phyloP scores from a whole-genome alignment of 2,113 vertebrate genomes.

The Protobothrops mucrosquamatus region DNA sequence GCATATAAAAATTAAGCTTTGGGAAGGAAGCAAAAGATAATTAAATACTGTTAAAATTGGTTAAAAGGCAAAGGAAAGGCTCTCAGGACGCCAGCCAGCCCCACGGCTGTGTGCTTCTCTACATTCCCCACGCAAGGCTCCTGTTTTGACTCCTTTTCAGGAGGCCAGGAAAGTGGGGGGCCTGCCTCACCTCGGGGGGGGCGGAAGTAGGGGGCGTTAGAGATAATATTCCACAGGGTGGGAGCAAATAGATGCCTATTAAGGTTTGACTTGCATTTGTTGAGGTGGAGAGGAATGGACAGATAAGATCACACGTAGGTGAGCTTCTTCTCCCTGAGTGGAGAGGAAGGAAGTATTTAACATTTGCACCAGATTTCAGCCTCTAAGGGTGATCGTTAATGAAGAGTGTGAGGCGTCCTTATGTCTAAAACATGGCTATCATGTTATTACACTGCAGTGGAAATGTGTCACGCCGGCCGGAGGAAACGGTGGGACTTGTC shows the following conservation, averaged over 20 bases:
- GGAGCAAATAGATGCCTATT: not conserved
- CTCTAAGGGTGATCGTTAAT: constrained; percentile 6
- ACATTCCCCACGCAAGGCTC: not conserved
- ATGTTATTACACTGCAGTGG: constrained; percentile 35
- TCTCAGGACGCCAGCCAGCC: not conserved
- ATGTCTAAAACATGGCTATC: not conserved
- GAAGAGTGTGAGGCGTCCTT: not conserved
- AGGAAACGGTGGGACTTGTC: fast-evolving
- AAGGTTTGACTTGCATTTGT: not conserved
- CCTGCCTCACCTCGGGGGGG: too few species aligned
- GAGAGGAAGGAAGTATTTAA: not conserved
- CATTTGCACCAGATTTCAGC: constrained; percentile 1
- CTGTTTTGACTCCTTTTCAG: not conserved
- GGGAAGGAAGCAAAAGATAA: not conserved
- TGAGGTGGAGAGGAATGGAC: not conserved
- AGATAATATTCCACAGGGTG: not conserved
- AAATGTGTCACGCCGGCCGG: not conserved
- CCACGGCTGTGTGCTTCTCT: not conserved
- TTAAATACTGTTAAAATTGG: not conserved
- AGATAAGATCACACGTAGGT: not conserved
- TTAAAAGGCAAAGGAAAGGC: not conserved
- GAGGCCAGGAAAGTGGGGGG: not conserved
- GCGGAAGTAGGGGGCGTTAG: too few species aligned
- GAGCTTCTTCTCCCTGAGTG: not conserved
- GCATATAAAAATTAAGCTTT: not conserved